Base-by-base conservation (phyloP, 2,113 vertebrate species). In the Thymallus thymallus region DNA sequence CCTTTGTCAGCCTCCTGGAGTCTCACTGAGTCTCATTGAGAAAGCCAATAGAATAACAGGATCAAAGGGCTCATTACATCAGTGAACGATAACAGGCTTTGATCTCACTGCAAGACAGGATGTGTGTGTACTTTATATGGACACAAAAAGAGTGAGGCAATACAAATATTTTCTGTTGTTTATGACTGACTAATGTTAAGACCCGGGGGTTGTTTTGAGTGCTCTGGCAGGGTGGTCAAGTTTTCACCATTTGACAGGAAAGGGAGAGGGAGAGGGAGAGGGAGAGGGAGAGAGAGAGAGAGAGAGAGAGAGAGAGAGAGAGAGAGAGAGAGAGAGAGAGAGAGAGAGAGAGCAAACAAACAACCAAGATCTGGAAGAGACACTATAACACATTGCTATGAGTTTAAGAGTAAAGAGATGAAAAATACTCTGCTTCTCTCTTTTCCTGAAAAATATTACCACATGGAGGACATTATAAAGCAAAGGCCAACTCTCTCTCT, bases 401-500 rank as follows among this genome's bases (percentile, higher is more conserved):
- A 61, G 60, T 10, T 3, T 7, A 61, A 61, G 61, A 18, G 5
- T 62, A 61, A 82, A 3, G 23, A 65, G 30, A 45, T n/a, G n/a
- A n/a, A n/a, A n/a, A n/a, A n/a, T 69, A 72, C 68, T 79, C 71
- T 65, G 46, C 55, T 69, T 22, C 71, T 60, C 73, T 56, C 61
- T 74, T 77, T 73, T 60, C 72, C 71, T 60, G 62, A 72, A 66
- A 65, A 74, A 68, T 75, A 26, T 78, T 69, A 69, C 74, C 75
- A 72, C 74, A 77, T 51, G 69, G 72, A 75, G 58, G 32, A 60
- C 71, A 74, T 74, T 76, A 78, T 72, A 55, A 16, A 20, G n/a
- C 23, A 70, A 76, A 72, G 63, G 55, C 62, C 51, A 62, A 45
- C 69, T 55, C 60, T 48, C 41, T 30, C 64, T 7, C 30, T 18